Evolutionary conservation across 2,888 invertebrate species (phyloP), one percentile per base, ranked within the genome.

Genomic region (Pogonocherus hispidulus): DNA sequence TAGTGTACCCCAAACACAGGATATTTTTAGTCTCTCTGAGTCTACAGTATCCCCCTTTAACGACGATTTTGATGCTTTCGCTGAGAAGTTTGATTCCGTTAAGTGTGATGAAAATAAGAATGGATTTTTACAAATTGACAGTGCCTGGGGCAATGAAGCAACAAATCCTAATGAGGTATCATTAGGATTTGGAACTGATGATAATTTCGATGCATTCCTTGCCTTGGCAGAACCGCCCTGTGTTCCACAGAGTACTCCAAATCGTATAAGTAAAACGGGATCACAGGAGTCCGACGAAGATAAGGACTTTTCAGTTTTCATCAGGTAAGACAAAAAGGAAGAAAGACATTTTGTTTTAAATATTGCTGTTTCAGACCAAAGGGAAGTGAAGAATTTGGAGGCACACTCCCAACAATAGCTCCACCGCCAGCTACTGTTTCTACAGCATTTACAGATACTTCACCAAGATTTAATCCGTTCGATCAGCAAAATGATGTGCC

Each of bases 1-100:
- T 22, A 16, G n/a, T 6, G 9, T 16, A 8, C 35, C 37, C 1
- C 32, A 59, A 27, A 51, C 19, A 8, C 27, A 47, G 3, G 59
- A 63, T n/a, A 16, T 16, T 19, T 60, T 64, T 16, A 19, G 19
- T 20, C 14, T 56, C 2, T 27, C 41, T 4, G 52, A 23, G n/a
- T 5, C 32, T 20, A 37, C 52, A 37, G 8, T 6, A 16, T 16
- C 14, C 9, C 20, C 27, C 19, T 79, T 5, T 8, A 51, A 41
- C 9, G 92, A 92, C 75, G 91, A 90, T 22, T 96, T 96, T 76
- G 96, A 96, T 83, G 96, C 94, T 0, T 97, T 97, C 79, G 91
- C 95, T 2, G 93, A 94, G 1, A 95, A 96, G 83, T 97, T 97
- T 79, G 96, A 96, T 76, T 92, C 90, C 37, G 91, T 91, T 3